Evolutionary conservation across 2,113 vertebrate genomes (phyloP).

Genomic region (Thomomys bottae): DNA sequence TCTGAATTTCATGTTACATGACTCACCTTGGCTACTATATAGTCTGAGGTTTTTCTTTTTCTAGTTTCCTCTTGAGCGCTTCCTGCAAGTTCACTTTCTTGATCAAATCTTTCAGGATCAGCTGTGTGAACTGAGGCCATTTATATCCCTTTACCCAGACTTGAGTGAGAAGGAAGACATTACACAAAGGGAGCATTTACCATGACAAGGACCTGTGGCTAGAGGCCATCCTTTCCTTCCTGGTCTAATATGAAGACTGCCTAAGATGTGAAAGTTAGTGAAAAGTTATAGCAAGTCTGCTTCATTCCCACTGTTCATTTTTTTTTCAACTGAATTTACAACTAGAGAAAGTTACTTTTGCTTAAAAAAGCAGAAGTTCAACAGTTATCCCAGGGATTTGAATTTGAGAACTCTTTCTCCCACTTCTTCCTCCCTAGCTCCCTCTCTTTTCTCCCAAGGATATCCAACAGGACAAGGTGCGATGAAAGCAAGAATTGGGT

Average conservation of each 20-base stretch:
- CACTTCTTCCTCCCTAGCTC: background rate
- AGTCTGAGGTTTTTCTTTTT: background rate
- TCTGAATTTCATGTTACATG: background rate
- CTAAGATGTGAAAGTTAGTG: background rate
- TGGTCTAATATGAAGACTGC: conserved; percentile 2
- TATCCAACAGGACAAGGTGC: background rate
- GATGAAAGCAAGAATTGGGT: background rate
- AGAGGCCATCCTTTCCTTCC: conserved; percentile 46
- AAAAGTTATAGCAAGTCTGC: background rate
- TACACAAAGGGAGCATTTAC: conserved; percentile 70
- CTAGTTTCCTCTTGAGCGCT: background rate
- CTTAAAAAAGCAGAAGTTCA: background rate
- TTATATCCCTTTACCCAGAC: background rate
- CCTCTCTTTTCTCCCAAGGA: background rate
- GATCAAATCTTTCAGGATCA: conserved; percentile 46
- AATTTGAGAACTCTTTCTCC: background rate
- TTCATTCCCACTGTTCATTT: background rate
- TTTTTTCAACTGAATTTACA: background rate
- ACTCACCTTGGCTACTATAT: background rate
- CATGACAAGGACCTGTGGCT: background rate
- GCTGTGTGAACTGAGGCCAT: background rate
- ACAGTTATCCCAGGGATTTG: background rate
- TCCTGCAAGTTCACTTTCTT: conserved; percentile 50
- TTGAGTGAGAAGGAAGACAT: conserved; percentile 51
- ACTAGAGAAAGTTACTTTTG: background rate